Percentiles rank a stretch among this genome's conserved stretches.
Evolutionary conservation across 2,113 vertebrate species (phyloP).

Genomic region (Psittacara wagleri): DNA sequence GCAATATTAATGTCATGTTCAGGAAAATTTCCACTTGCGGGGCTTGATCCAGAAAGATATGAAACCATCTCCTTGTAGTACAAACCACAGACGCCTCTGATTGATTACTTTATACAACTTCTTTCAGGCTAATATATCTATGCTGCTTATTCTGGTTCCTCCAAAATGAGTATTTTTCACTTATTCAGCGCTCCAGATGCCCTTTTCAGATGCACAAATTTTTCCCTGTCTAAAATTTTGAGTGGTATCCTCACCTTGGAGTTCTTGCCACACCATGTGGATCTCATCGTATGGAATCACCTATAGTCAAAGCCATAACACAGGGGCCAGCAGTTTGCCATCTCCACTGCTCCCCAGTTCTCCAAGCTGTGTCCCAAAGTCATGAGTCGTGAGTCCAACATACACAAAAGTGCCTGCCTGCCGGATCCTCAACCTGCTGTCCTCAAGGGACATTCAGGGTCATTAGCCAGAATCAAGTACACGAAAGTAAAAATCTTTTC

Average conservation of each 20-base stretch:
- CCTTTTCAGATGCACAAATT: neutral
- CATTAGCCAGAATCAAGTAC: neutral
- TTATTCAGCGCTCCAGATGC: neutral
- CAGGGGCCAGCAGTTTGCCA: neutral
- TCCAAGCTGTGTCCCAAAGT: neutral
- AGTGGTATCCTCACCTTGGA: neutral
- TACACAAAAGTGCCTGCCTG: neutral
- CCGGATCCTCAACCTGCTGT: neutral
- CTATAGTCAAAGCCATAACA: neutral
- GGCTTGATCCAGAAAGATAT: neutral
- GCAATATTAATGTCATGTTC: neutral
- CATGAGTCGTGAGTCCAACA: neutral
- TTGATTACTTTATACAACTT: neutral
- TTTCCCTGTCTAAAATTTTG: neutral
- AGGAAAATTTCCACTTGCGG: neutral
- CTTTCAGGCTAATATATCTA: neutral
- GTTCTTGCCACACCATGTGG: neutral
- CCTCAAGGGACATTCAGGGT: neutral
- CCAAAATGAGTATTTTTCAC: neutral
- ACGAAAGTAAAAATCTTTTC: neutral
- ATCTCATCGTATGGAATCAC: neutral
- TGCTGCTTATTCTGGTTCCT: neutral
- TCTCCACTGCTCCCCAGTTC: neutral
- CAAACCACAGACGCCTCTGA: neutral
- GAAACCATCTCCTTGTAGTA: neutral